Evolutionary conservation across 2,797 vertebrate genomes (phyloP).

Genomic region (Hoplostethus mediterraneus): DNA sequence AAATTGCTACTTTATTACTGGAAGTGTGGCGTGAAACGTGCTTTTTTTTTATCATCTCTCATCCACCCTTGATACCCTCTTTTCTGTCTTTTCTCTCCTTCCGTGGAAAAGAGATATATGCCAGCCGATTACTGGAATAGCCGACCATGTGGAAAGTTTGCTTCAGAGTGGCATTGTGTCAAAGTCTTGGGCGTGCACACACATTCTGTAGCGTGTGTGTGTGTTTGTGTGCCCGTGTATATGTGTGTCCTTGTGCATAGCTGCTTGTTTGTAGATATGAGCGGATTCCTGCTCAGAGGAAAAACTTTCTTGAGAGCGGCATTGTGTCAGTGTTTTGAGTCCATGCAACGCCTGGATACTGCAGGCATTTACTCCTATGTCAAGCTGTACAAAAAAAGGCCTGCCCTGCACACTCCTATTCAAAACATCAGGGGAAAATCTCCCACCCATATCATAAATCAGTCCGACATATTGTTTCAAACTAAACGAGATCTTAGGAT

Average conservation of each 20-base stretch:
- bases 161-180: conserved; percentile 55
- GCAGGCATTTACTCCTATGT: background rate
- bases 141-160: conserved; percentile 61
- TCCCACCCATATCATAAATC: conserved; percentile 22
- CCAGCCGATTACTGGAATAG: conserved; percentile 71
- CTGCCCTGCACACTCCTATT: background rate
- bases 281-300: conserved; percentile 8
- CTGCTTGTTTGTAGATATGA: conserved; percentile 4
- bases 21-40: conserved; percentile 30
- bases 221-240: conserved; percentile 8
- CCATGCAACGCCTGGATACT: background rate
- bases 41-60: conserved; percentile 34
- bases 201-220: conserved; percentile 18
- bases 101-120: conserved; percentile 54
- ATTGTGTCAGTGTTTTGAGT: conserved; percentile 41
- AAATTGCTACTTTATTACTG: conserved; percentile 11
- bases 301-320: conserved; percentile 24
- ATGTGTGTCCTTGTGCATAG: conserved; percentile 8
- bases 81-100: conserved; percentile 29
- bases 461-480: conserved; percentile 20
- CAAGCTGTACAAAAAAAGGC: background rate
- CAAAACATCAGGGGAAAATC: conserved; percentile 18
- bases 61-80: conserved; percentile 44
- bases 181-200: conserved; percentile 17
- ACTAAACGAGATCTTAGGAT: conserved; percentile 6